Conservation (phyloP, 2,113 vertebrate genomes). For the Hipposideros armiger region DNA sequence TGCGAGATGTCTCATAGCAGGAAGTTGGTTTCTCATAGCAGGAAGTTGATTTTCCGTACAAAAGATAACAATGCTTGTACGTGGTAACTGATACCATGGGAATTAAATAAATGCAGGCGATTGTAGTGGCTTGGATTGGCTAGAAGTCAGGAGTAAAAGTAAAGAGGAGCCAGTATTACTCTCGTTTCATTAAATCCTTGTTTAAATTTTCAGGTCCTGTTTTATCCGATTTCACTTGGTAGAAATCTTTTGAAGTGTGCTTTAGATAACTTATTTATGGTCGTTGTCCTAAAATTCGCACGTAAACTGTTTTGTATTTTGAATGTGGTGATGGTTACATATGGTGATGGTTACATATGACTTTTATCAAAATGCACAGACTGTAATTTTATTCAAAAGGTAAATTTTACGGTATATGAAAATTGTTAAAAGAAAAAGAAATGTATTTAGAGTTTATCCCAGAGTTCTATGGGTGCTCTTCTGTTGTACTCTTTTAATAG, state of each 20-base stretch:
- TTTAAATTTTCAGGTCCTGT: slow-evolving; percentile 24
- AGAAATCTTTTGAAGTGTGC: neutral
- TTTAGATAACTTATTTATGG: slow-evolving; percentile 31
- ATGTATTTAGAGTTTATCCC: neutral
- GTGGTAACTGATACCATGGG: neutral
- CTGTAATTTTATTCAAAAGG: neutral
- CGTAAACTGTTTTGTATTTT: neutral
- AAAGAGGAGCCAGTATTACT: neutral
- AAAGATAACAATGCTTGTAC: neutral
- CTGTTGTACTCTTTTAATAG: neutral
- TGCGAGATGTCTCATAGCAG: neutral
- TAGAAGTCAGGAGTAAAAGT: neutral
- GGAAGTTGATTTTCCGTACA: neutral
- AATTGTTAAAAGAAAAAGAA: slow-evolving; percentile 11
- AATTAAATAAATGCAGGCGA: neutral
- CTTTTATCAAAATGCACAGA: slow-evolving; percentile 18
- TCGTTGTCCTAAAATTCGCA: slow-evolving; percentile 9
- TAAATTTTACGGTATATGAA: slow-evolving; percentile 48
- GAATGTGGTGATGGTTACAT: neutral
- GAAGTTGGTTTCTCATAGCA: slow-evolving; percentile 5
- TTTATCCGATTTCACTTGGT: slow-evolving; percentile 57
- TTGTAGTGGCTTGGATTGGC: neutral
- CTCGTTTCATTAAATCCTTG: slow-evolving; percentile 22
- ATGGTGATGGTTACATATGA: neutral
- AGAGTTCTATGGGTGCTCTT: neutral